Base-by-base conservation (phyloP, 2,113 vertebrate genomes). In the Percopsis transmontana region DNA sequence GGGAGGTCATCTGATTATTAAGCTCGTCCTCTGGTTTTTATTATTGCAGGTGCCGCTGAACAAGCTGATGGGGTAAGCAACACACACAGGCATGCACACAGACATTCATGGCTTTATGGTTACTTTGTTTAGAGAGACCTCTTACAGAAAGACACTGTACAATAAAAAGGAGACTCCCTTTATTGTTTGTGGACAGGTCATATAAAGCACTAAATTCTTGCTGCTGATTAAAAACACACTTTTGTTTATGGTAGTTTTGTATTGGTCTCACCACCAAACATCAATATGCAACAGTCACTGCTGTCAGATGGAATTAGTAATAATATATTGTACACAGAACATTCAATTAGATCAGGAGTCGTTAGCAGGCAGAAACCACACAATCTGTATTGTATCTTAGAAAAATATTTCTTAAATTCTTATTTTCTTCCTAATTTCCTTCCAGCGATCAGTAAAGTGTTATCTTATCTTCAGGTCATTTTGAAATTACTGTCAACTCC, bases 41-140 rank as follows among this genome's bases (percentile, higher is more conserved):
- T 87, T 81, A 77, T 85, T 65, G 48, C 85, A 91, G 90, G 83
- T 85, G 87, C 48, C 53, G 66, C 66, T 33, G 85, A 86, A 33
- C 62, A 60, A 61, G 24, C 68, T 15, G 86, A 89, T 21, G 65
- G 65, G 23, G 89, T 92, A 77, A 88, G 91, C 90, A 61, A 40
- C 39, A 56, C 39, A 40, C 50, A 41, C 19, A 24, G n/a, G 58
- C 18, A n/a, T 9, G 40, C 38, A 55, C 33, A 4, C 48, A 41
- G 48, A 61, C 48, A 52, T 58, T 38, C 41, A 57, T 40, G 14
- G 57, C 38, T 72, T 6, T 58, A 10, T 66, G 42, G 56, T 53
- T 66, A 61, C 47, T 74, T 74, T 64, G 64, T 27, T 65, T 58
- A 53, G 55, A 76, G 44, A 58, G 55, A 74, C 69, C 9, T 60